A percentile compares a stretch with the other conserved stretches of the same genome.
Conservation (phyloP, 1,140 invertebrate genomes). For the Bradynema listronoti region DNA sequence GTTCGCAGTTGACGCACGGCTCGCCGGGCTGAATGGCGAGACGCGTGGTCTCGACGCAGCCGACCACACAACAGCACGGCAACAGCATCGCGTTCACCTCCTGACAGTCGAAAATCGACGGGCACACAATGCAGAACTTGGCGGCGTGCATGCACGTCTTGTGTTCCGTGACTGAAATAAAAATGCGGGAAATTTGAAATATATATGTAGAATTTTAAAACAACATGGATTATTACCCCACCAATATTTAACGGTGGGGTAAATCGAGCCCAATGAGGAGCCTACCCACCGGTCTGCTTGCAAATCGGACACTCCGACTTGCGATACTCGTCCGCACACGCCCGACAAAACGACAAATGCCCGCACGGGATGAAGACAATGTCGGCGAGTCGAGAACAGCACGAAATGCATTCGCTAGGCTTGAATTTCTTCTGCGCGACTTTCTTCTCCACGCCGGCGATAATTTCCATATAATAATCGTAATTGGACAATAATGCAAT, state of each 20-base stretch:
- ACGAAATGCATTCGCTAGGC: not conserved
- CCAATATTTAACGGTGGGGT: not conserved
- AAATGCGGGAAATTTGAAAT: no score
- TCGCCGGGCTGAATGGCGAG: constrained; percentile 6
- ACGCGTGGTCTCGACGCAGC: constrained; percentile 6
- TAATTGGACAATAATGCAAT: not conserved
- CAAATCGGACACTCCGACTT: constrained; percentile 2
- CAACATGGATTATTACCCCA: not conserved
- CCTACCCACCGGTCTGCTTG: not conserved
- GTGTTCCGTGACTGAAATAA: not conserved
- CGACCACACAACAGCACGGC: constrained; percentile 19
- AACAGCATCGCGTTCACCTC: constrained; percentile 19
- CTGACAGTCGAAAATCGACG: constrained; percentile 3
- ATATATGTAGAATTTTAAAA: no score
- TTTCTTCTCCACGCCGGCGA: not conserved
- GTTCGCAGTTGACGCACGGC: not conserved
- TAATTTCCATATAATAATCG: not conserved
- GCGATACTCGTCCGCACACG: not conserved
- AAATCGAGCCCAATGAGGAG: not conserved
- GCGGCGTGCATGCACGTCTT: not conserved
- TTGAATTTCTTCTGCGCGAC: not conserved
- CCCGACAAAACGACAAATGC: not conserved
- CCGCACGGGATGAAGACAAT: constrained; percentile 16
- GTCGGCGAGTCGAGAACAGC: not conserved
- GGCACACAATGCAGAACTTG: constrained; percentile 11